A percentile compares a stretch with the other conserved stretches of the same genome.
phyloP scores from a whole-genome alignment of 2,797 vertebrate species.

The Hemibagrus guttatus region DNA sequence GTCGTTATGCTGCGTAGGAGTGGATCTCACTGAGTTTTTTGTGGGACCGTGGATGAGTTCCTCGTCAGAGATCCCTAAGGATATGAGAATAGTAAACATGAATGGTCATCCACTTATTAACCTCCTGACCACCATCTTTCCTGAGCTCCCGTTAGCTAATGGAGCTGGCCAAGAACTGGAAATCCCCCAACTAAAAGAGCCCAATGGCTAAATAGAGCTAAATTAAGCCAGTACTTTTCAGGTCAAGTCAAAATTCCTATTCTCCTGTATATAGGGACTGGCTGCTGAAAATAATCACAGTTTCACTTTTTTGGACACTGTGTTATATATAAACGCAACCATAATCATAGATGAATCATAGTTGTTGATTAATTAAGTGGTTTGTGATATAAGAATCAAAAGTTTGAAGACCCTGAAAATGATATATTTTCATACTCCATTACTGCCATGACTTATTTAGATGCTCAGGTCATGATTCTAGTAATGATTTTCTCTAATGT shows the following conservation, averaged over 20 bases:
- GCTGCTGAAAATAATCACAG: constrained; percentile 37
- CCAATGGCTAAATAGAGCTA: constrained; percentile 37
- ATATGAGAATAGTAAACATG: constrained; percentile 47
- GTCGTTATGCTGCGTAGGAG: constrained; percentile 33
- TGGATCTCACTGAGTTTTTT: constrained; percentile 28
- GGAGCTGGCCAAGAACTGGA: constrained; percentile 43
- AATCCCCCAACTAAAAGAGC: constrained; percentile 46
- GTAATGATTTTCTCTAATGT: neutral
- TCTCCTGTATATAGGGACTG: constrained; percentile 37
- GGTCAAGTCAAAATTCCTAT: constrained; percentile 35
- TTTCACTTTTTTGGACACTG: neutral
- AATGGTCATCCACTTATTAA: constrained; percentile 51
- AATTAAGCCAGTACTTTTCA: constrained; percentile 41
- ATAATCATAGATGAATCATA: too few species aligned
- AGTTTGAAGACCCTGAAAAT: neutral
- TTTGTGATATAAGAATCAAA: neutral
- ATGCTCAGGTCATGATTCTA: neutral
- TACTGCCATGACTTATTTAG: neutral
- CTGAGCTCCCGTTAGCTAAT: constrained; percentile 40
- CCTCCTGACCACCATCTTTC: constrained; percentile 46
- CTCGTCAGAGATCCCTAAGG: constrained; percentile 31
- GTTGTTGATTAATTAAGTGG: neutral
- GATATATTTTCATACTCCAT: neutral
- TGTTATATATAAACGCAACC: too few species aligned
- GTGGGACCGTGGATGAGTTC: constrained; percentile 27